Conservation (phyloP, 2,888 invertebrate genomes). For the Sipha maydis region DNA sequence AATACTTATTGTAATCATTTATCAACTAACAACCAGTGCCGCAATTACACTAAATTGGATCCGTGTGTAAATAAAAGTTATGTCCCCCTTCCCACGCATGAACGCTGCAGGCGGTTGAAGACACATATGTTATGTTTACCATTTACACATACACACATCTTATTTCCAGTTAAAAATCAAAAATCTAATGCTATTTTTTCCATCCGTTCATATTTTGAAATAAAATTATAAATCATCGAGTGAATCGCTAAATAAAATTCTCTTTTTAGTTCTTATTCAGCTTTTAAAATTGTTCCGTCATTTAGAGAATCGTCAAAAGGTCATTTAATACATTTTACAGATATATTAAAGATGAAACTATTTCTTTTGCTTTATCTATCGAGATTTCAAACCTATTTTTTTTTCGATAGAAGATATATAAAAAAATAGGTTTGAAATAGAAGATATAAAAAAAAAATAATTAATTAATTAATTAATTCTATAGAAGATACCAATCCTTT, state of each 20-base stretch:
- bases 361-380: neutral
- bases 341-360: neutral
- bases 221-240: neutral
- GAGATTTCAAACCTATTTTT: neutral
- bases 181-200: neutral
- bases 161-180: slow-evolving; percentile 17
- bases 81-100: no score
- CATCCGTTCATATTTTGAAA: slow-evolving; percentile 11
- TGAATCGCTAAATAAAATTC: neutral
- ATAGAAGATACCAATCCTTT: neutral
- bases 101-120: no score
- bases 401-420: no score
- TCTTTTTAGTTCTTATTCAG: slow-evolving; percentile 12
- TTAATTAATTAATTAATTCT: no score
- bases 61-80: no score
- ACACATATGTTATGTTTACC: no score
- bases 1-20: no score
- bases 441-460: no score
- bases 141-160: slow-evolving; percentile 6
- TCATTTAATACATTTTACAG: neutral
- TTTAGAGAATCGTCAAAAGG: neutral
- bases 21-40: no score
- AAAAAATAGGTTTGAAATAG: no score
- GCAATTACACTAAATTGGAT: no score
- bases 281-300: neutral